Evolutionary conservation across 2,797 vertebrate genomes (phyloP).

Genomic region (Schizopygopsis malacanthus): DNA sequence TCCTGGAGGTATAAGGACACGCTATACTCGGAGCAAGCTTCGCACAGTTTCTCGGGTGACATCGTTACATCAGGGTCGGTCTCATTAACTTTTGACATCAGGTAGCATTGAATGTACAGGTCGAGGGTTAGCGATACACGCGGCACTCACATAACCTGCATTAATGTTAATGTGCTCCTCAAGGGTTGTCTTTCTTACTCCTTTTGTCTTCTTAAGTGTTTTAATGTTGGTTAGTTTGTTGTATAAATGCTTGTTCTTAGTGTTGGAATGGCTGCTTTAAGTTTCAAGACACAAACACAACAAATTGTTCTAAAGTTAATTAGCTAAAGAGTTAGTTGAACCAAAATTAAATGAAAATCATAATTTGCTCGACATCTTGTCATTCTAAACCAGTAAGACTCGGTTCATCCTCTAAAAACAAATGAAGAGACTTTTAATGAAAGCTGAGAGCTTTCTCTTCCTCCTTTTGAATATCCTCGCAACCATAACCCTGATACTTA

Average conservation of each 20-base stretch:
- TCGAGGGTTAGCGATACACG: slow-evolving; percentile 6
- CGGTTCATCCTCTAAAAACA: not conserved
- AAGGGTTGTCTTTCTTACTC: slow-evolving; percentile 9
- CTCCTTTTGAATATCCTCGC: not conserved
- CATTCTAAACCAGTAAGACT: not conserved
- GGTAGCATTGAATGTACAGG: slow-evolving; percentile 4
- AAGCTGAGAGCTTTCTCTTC: not conserved
- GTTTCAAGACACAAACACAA: not conserved
- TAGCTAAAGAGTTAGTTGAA: not conserved
- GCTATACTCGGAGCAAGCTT: slow-evolving; percentile 22
- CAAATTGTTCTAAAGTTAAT: not conserved
- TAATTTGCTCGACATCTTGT: not conserved
- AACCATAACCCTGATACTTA: not conserved
- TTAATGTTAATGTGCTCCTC: slow-evolving; percentile 27
- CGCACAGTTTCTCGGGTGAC: slow-evolving; percentile 38
- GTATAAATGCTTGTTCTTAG: not conserved
- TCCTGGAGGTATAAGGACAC: slow-evolving; percentile 16
- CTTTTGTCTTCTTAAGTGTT: slow-evolving; percentile 16
- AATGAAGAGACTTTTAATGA: not conserved
- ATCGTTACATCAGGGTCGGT: slow-evolving; percentile 20
- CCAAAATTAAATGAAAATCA: not conserved
- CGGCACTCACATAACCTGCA: not conserved
- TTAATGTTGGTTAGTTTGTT: slow-evolving; percentile 8
- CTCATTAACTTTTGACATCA: slow-evolving; percentile 36
- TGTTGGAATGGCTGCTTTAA: not conserved